A percentile compares a stretch with the other conserved stretches of the same genome.
Evolutionary conservation across 2,888 invertebrate genomes (phyloP).

Genomic region (Leptodirus hochenwartii): DNA sequence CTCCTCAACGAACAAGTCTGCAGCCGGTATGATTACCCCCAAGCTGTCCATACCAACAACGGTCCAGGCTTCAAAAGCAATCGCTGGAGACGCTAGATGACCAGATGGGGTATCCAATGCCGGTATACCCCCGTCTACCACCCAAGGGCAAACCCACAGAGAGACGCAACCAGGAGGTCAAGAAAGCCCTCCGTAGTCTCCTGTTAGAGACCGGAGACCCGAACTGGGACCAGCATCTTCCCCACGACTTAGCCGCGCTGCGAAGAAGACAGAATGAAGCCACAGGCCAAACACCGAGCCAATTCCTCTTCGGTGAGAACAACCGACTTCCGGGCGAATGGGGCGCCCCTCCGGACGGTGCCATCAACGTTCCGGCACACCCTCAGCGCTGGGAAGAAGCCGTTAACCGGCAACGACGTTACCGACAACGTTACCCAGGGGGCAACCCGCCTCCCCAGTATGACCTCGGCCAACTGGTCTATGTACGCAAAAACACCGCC

Average conservation of each 20-base stretch:
- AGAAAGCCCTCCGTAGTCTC: slow-evolving; percentile 14
- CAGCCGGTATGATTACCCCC: slow-evolving; percentile 9
- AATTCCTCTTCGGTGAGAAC: not conserved
- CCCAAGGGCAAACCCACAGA: slow-evolving; percentile 14
- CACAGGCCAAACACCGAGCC: not conserved
- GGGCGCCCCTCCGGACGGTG: not conserved
- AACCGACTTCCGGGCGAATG: not conserved
- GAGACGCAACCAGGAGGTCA: slow-evolving; percentile 15
- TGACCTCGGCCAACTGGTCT: slow-evolving; percentile 3
- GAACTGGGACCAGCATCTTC: too few species aligned
- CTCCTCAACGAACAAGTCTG: slow-evolving; percentile 10
- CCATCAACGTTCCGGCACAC: not conserved
- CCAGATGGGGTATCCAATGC: slow-evolving; percentile 9
- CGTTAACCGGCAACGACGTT: not conserved
- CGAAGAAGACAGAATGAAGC: not conserved
- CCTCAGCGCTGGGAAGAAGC: slow-evolving; percentile 1
- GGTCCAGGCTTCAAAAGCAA: slow-evolving; percentile 7
- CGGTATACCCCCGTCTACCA: slow-evolving; percentile 15
- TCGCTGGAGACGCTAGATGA: slow-evolving; percentile 7
- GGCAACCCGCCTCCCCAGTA: not conserved
- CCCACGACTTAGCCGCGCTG: too few species aligned
- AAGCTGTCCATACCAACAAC: slow-evolving; percentile 10
- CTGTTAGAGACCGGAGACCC: too few species aligned
- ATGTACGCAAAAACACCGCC: too few species aligned
- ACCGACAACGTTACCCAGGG: not conserved